These are phyloP conservation scores for Lathronympha strigana DNA, from an alignment of 2,888 invertebrate genomes.

Conservation along the genomic window DNA sequence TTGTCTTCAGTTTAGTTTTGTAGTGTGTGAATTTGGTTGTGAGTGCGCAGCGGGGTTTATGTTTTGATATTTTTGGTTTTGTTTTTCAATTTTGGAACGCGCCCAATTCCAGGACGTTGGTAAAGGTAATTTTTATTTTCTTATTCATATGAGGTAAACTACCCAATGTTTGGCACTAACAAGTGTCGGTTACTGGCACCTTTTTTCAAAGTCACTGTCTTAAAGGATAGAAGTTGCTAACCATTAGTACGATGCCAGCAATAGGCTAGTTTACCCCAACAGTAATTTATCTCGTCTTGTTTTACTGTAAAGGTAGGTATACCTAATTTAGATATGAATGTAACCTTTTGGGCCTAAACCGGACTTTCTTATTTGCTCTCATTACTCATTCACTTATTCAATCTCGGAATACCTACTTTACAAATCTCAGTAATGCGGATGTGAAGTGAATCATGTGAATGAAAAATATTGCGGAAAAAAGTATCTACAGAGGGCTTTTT, in stretches of 20 bases:
- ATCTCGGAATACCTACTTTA: conserved; percentile 17
- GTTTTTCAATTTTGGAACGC: conserved; percentile 65
- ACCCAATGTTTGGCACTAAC: neutral
- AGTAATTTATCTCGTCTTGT: neutral
- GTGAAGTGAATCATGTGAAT: too few species aligned
- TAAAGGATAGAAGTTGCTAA: neutral
- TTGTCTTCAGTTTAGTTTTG: conserved; percentile 63
- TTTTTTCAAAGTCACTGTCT: neutral
- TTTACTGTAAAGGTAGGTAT: neutral
- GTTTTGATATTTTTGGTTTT: conserved; percentile 73
- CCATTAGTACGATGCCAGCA: neutral
- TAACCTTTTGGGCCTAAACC: conserved; percentile 18
- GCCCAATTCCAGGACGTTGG: conserved; percentile 11
- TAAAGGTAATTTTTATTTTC: conserved; percentile 22
- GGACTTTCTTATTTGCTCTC: conserved; percentile 20
- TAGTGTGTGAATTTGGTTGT: conserved; percentile 71
- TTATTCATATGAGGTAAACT: neutral
- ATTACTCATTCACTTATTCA: conserved; percentile 37
- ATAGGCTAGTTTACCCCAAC: neutral
- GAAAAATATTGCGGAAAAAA: conserved; percentile 3
- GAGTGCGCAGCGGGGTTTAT: conserved; percentile 67
- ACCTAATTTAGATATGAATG: neutral
- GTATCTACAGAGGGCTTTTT: neutral
- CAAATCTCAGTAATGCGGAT: conserved; percentile 18
- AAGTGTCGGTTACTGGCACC: neutral